These are phyloP conservation scores for Aphelinus atriplicis DNA, from an alignment of 1,140 invertebrate genomes.

Conservation along the genomic window DNA sequence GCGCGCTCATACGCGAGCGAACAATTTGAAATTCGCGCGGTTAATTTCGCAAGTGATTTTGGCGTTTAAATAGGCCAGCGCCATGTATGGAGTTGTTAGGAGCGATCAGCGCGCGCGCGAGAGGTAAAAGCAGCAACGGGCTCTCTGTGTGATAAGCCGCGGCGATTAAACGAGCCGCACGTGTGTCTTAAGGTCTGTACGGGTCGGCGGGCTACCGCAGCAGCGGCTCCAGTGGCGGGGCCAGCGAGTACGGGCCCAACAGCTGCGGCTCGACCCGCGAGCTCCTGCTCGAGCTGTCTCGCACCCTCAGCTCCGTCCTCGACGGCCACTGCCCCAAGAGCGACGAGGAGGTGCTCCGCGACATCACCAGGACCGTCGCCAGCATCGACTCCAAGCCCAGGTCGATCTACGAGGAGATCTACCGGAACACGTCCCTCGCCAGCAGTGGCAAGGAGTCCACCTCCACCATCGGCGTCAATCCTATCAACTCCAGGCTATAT, in stretches of 20 bases:
- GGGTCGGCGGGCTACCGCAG: slow-evolving; percentile 23
- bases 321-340: slow-evolving; percentile 52
- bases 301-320: slow-evolving; percentile 62
- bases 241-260: slow-evolving; percentile 31
- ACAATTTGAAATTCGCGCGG: too few relatives aligned
- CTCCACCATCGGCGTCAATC: slow-evolving; percentile 45
- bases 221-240: slow-evolving; percentile 3
- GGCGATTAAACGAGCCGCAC: too few relatives aligned
- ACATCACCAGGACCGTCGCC: slow-evolving; percentile 60
- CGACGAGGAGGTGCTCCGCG: slow-evolving; percentile 61
- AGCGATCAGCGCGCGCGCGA: too few relatives aligned
- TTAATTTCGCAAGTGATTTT: too few relatives aligned
- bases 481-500: slow-evolving; percentile 51
- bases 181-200: neutral
- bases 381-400: neutral
- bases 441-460: slow-evolving; percentile 59
- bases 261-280: slow-evolving; percentile 54
- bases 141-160: too few relatives aligned
- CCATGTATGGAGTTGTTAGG: too few relatives aligned
- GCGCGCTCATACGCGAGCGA: too few relatives aligned
- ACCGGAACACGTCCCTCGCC: slow-evolving; percentile 54
- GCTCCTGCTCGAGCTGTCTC: slow-evolving; percentile 61
- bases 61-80: too few relatives aligned
- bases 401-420: slow-evolving; percentile 57
- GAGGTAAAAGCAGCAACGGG: too few relatives aligned